These are phyloP conservation scores for Gymnothorax javanicus DNA, from an alignment of 2,797 vertebrate species.

Conservation along the genomic window DNA sequence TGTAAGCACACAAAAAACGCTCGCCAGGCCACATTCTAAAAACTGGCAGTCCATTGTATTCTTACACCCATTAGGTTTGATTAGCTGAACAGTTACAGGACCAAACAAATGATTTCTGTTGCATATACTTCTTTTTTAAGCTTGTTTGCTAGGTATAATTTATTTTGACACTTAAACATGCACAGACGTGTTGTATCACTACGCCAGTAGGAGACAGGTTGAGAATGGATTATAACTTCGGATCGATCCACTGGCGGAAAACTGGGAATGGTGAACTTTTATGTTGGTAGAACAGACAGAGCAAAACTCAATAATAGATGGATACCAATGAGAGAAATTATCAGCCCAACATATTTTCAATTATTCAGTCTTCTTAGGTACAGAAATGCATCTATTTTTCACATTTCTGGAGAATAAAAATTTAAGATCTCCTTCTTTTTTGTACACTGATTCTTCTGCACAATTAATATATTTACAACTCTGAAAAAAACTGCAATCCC, in stretches of 20 bases:
- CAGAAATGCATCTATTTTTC: constrained; percentile 23
- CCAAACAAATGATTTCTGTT: constrained; percentile 33
- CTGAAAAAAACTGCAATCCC: constrained; percentile 18
- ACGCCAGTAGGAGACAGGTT: constrained; percentile 42
- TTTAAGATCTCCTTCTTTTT: constrained; percentile 13
- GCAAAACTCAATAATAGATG: constrained; percentile 37
- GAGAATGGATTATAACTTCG: constrained; percentile 48
- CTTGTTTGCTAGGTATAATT: constrained; percentile 27
- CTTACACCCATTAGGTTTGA: constrained; percentile 30
- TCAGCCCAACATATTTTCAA: not conserved
- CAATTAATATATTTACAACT: constrained; percentile 14
- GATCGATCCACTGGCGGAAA: constrained; percentile 40
- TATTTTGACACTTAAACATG: constrained; percentile 37
- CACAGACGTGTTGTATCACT: constrained; percentile 39
- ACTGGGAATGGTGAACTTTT: constrained; percentile 36
- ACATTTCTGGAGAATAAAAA: constrained; percentile 19
- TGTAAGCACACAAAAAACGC: constrained; percentile 57
- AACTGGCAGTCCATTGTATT: constrained; percentile 36
- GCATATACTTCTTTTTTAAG: constrained; percentile 26
- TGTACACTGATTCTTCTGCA: not conserved
- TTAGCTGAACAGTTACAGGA: constrained; percentile 38
- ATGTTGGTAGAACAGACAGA: constrained; percentile 44
- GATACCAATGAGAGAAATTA: constrained; percentile 1
- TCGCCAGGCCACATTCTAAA: constrained; percentile 35
- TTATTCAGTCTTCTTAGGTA: not conserved